phyloP scores from a whole-genome alignment of 1,140 invertebrate genomes.

The Caerostris darwini region DNA sequence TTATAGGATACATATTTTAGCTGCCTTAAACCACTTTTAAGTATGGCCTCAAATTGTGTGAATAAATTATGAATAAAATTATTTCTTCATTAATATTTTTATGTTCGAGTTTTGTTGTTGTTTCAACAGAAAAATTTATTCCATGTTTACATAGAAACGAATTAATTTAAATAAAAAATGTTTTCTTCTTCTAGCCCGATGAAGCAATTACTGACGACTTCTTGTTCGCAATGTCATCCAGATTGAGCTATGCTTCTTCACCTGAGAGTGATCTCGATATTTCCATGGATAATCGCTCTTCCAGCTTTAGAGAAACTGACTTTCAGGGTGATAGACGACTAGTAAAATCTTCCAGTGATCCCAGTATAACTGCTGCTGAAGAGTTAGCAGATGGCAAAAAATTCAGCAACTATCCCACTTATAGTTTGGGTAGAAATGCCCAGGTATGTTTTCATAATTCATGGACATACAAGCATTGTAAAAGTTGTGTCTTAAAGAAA shows the following conservation, averaged over 20 bases:
- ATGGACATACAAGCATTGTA: too few species aligned
- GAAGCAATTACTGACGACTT: constrained; percentile 89
- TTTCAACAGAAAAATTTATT: too few species aligned
- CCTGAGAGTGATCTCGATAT: constrained; percentile 96
- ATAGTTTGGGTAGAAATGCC: constrained; percentile 64
- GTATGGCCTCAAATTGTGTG: too few species aligned
- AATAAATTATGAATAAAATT: too few species aligned
- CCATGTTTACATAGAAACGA: too few species aligned
- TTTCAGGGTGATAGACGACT: constrained; percentile 83
- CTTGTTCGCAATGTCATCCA: constrained; percentile 98
- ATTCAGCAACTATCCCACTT: constrained; percentile 53
- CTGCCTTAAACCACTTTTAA: too few species aligned
- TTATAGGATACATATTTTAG: too few species aligned
- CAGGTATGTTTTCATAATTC: constrained; percentile 4
- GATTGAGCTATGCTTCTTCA: constrained; percentile 96
- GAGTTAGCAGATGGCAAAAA: constrained; percentile 80
- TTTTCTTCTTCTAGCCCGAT: constrained; percentile 80
- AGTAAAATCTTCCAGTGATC: constrained; percentile 92
- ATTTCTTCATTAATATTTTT: too few species aligned
- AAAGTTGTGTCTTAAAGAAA: too few species aligned
- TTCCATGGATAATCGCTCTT: constrained; percentile 84
- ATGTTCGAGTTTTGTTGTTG: too few species aligned
- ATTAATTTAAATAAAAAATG: background rate
- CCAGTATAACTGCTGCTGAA: constrained; percentile 89
- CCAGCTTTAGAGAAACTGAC: constrained; percentile 81